These are phyloP conservation scores for Polydrusus pterygomalis DNA, from an alignment of 2,888 invertebrate species.

Conservation along the genomic window DNA sequence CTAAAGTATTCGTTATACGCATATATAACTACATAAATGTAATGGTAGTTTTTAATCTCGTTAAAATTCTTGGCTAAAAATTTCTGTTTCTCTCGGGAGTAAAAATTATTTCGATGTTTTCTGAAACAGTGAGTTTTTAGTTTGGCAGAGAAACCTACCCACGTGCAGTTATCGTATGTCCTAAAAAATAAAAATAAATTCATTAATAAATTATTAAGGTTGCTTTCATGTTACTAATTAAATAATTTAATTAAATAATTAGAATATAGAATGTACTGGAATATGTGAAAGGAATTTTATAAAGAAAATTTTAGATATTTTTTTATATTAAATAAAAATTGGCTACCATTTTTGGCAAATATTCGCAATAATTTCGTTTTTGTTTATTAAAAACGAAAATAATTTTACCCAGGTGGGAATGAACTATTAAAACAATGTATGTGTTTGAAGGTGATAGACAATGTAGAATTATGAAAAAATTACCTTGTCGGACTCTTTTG, in stretches of 20 bases:
- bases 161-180: slow-evolving; percentile 55
- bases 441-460: no score
- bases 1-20: slow-evolving; percentile 56
- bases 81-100: slow-evolving; percentile 54
- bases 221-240: no score
- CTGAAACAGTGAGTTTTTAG: slow-evolving; percentile 50
- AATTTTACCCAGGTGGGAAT: no score
- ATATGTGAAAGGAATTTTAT: no score
- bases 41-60: slow-evolving; percentile 50
- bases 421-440: no score
- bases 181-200: slow-evolving; percentile 20
- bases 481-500: no score
- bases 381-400: not conserved
- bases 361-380: not conserved
- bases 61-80: slow-evolving; percentile 55
- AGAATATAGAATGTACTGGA: no score
- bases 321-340: not conserved
- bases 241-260: no score
- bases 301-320: not conserved
- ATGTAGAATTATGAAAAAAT: no score
- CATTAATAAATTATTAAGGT: not conserved
- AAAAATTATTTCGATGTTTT: slow-evolving; percentile 55
- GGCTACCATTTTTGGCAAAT: not conserved
- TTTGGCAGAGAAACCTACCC: slow-evolving; percentile 49
- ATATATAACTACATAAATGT: slow-evolving; percentile 56